phyloP scores from a whole-genome alignment of 2,113 vertebrate species.

The Odobenus rosmarus region DNA sequence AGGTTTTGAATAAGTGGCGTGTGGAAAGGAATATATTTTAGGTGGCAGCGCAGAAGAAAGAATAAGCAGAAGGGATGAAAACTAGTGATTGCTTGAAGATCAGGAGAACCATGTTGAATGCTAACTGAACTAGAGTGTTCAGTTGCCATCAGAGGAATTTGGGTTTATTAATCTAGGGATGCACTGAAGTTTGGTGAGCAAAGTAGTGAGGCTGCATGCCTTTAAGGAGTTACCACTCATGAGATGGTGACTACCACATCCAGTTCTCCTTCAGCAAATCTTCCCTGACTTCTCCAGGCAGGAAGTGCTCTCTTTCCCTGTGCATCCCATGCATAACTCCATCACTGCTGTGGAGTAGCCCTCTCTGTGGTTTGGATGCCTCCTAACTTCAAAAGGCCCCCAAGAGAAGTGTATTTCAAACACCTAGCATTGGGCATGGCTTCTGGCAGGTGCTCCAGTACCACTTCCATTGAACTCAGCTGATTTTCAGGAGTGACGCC shows the following conservation, averaged over 20 bases:
- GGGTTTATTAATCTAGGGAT: not conserved
- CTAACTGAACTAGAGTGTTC: not conserved
- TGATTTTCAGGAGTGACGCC: not conserved
- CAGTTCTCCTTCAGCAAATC: not conserved
- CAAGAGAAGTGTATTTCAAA: not conserved
- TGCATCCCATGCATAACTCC: not conserved
- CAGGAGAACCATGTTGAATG: not conserved
- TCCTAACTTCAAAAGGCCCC: not conserved
- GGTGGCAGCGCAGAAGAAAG: not conserved
- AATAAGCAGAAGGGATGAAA: not conserved
- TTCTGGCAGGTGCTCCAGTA: not conserved
- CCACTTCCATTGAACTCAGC: not conserved
- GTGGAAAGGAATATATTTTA: slow-evolving; percentile 1
- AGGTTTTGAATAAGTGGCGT: not conserved
- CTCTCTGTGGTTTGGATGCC: not conserved
- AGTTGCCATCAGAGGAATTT: not conserved
- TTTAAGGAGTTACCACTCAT: not conserved
- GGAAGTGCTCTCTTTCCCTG: not conserved
- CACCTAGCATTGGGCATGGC: not conserved
- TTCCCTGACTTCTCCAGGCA: not conserved
- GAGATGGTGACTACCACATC: too few relatives aligned
- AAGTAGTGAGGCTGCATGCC: not conserved
- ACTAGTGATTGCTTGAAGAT: not conserved
- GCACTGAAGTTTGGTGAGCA: not conserved
- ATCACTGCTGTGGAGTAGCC: not conserved